phyloP scores from a whole-genome alignment of 2,113 vertebrate species.

The Mesitornis unicolor region DNA sequence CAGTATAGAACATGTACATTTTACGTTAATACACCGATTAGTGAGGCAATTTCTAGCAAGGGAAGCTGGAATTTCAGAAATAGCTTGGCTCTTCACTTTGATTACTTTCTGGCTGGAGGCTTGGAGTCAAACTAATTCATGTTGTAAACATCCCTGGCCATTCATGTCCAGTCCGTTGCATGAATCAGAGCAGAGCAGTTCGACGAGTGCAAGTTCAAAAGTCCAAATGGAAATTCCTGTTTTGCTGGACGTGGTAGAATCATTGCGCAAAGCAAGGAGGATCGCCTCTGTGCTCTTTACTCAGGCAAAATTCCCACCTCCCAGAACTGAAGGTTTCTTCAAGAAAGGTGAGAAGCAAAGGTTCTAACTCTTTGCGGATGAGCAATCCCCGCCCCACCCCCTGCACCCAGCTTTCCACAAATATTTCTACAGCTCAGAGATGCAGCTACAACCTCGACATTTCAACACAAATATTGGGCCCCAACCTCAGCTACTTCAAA shows the following conservation, averaged over 20 bases:
- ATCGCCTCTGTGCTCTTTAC: neutral
- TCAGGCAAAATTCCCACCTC: neutral
- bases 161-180: slow-evolving; percentile 52
- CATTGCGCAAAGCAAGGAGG: neutral
- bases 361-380: neutral
- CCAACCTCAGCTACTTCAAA: slow-evolving; percentile 14
- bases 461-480: slow-evolving; percentile 43
- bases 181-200: slow-evolving; percentile 12
- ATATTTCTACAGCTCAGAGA: slow-evolving; percentile 28
- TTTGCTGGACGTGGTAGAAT: neutral
- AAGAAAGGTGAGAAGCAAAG: neutral
- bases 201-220: slow-evolving; percentile 30
- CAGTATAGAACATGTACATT: neutral
- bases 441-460: slow-evolving; percentile 1
- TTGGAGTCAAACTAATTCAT: slow-evolving; percentile 52
- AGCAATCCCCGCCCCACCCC: neutral
- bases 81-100: slow-evolving; percentile 59
- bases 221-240: slow-evolving; percentile 12
- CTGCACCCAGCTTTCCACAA: slow-evolving; percentile 26
- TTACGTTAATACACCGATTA: neutral
- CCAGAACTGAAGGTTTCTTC: neutral
- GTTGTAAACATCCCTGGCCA: slow-evolving; percentile 62
- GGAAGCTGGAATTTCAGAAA: slow-evolving; percentile 54
- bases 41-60: neutral
- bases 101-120: slow-evolving; percentile 60